phyloP scores from a whole-genome alignment of 2,113 vertebrate genomes.

The Thermophis baileyi region DNA sequence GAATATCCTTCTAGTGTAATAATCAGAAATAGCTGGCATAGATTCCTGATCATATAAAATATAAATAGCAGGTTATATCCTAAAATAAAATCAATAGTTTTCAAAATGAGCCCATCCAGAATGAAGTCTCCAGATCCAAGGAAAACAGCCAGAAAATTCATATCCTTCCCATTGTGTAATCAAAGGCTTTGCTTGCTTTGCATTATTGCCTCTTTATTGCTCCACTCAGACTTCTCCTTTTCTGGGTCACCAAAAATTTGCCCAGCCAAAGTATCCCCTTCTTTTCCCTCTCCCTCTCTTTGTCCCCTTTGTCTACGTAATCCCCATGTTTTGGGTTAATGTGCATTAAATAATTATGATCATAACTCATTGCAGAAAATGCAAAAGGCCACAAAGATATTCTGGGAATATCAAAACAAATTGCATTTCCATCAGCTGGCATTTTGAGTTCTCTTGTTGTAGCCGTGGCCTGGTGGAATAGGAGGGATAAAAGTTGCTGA shows the following conservation, averaged over 20 bases:
- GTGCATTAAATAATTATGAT: conserved; percentile 44
- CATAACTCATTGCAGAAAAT: conserved; percentile 37
- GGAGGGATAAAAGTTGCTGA: conserved; percentile 40
- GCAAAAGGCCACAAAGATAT: conserved; percentile 51
- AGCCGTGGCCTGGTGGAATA: neutral
- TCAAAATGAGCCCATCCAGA: neutral
- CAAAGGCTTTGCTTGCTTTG: neutral
- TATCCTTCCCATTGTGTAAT: neutral
- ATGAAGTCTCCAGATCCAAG: neutral
- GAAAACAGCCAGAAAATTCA: neutral
- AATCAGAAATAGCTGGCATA: neutral
- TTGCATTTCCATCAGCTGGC: conserved; percentile 56
- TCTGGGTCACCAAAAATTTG: neutral
- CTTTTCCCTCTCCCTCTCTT: accelerated
- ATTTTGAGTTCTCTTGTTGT: conserved; percentile 40
- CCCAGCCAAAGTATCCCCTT: neutral
- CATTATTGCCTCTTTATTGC: neutral
- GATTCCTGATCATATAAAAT: neutral
- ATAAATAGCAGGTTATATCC: neutral
- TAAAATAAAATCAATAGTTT: neutral
- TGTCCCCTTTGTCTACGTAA: neutral
- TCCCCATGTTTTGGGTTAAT: conserved; percentile 36
- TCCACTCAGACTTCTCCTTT: neutral
- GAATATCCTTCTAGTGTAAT: neutral
- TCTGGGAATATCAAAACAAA: conserved; percentile 59